These are phyloP conservation scores for Magallana angulata DNA, from an alignment of 1,140 invertebrate species.

Conservation along the genomic window DNA sequence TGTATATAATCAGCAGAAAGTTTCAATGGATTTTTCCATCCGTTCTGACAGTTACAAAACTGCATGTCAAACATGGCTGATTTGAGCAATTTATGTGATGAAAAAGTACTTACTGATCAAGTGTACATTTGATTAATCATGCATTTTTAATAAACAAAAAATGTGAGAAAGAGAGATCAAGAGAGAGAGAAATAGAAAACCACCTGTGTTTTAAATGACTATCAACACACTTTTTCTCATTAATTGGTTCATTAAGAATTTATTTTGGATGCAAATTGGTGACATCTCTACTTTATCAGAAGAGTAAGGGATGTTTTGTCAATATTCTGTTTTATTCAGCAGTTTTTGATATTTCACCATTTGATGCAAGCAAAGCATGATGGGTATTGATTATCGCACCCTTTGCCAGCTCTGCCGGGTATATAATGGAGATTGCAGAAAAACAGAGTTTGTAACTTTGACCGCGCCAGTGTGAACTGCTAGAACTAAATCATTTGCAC, in stretches of 20 bases:
- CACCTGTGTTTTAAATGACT: neutral
- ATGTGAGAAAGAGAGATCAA: too few species aligned
- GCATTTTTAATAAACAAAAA: too few species aligned
- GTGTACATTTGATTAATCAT: too few species aligned
- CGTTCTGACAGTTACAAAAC: too few species aligned
- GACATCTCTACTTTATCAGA: neutral
- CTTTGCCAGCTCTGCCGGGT: neutral
- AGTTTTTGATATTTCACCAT: neutral
- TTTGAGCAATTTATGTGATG: too few species aligned
- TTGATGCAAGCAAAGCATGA: neutral
- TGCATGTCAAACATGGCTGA: too few species aligned
- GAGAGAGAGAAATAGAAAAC: neutral
- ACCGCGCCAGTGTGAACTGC: too few species aligned
- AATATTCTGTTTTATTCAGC: neutral
- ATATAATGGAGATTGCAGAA: neutral
- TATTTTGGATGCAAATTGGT: slow-evolving; percentile 20
- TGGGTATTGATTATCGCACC: neutral
- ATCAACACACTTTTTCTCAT: neutral
- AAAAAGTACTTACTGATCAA: too few species aligned
- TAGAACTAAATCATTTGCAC: too few species aligned
- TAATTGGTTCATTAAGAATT: slow-evolving; percentile 12
- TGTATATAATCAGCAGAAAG: too few species aligned
- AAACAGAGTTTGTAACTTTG: neutral
- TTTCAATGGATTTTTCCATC: too few species aligned
- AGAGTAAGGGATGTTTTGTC: neutral